These are phyloP conservation scores for Tetragonisca angustula DNA, from an alignment of 2,888 invertebrate species.

Conservation along the genomic window DNA sequence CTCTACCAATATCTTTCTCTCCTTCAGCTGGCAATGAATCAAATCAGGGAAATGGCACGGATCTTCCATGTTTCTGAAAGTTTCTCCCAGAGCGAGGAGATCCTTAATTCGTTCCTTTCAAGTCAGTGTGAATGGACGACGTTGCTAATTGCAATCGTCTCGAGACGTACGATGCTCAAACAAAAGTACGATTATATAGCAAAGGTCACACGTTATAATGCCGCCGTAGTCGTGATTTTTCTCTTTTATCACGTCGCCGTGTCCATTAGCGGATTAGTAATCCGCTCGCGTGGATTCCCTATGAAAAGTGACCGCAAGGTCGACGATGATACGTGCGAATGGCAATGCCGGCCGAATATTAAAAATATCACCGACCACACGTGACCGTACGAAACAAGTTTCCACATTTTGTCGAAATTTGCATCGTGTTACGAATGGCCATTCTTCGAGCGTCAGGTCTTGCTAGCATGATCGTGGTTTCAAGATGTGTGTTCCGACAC, in stretches of 20 bases:
- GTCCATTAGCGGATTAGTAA: constrained; percentile 58
- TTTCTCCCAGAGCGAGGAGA: neutral
- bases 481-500: neutral
- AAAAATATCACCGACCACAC: constrained; percentile 25
- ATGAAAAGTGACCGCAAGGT: constrained; percentile 71
- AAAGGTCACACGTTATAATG: neutral
- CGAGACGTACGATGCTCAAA: neutral
- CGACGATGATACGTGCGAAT: constrained; percentile 49
- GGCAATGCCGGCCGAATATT: constrained; percentile 65
- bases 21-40: neutral
- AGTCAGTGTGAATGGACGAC: neutral
- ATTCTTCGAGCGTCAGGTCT: neutral
- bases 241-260: constrained; percentile 34
- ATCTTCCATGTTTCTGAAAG: neutral
- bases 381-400: neutral
- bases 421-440: neutral
- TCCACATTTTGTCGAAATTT: constrained; percentile 30
- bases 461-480: neutral
- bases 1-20: too few relatives aligned
- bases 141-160: neutral
- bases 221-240: neutral
- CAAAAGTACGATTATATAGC: neutral
- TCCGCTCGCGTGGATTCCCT: constrained; percentile 62
- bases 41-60: neutral
- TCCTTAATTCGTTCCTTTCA: neutral